Percentiles rank a stretch among this genome's conserved stretches.
phyloP scores from a whole-genome alignment of 2,113 vertebrate species.

The Myiozetetes cayanensis region DNA sequence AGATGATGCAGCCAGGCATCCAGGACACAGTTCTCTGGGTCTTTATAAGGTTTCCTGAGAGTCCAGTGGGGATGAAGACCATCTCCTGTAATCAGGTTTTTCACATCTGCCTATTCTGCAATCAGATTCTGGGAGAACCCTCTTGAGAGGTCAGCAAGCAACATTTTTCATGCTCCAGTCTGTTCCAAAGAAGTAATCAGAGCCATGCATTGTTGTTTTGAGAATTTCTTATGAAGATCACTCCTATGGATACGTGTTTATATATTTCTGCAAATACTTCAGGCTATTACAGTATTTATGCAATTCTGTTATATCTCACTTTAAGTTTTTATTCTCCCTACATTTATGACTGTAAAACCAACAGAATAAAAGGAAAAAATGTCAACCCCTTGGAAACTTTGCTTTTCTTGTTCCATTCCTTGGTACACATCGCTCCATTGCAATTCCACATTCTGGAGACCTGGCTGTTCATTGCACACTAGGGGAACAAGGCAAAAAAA shows the following conservation, averaged over 20 bases:
- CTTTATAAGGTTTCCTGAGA: neutral
- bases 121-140: neutral
- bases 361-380: neutral
- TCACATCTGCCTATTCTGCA: neutral
- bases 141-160: neutral
- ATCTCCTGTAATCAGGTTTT: neutral
- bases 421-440: neutral
- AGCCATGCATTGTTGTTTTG: neutral
- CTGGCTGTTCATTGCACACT: neutral
- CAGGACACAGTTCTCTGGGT: neutral
- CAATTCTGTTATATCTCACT: neutral
- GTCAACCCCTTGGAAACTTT: neutral
- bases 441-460: neutral
- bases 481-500: neutral
- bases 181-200: neutral
- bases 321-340: neutral
- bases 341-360: neutral
- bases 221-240: neutral
- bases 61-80: neutral
- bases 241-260: neutral
- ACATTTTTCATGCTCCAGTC: neutral
- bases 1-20: neutral
- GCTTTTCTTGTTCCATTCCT: neutral
- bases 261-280: neutral
- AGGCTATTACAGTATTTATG: neutral